These are phyloP conservation scores for Palythoa caribaeorum DNA, from an alignment of 92 coral and sea anemone genomes.

Conservation along the genomic window DNA sequence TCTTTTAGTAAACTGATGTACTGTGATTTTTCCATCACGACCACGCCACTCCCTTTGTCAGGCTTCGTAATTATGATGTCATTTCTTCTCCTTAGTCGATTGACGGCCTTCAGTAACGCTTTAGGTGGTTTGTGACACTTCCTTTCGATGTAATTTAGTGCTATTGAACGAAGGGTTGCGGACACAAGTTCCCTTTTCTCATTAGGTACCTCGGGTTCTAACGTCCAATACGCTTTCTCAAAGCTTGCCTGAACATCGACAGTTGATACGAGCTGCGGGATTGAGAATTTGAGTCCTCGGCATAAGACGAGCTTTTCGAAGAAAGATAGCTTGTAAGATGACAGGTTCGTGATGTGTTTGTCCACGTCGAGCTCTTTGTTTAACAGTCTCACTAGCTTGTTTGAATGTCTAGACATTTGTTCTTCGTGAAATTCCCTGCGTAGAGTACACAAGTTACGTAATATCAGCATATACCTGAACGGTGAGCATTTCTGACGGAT, in stretches of 20 bases:
- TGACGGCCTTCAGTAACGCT: slow-evolving; percentile 30
- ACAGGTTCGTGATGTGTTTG: slow-evolving; percentile 6
- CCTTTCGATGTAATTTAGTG: slow-evolving; percentile 49
- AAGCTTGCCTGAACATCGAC: slow-evolving; percentile 55
- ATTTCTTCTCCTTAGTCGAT: slow-evolving; percentile 8
- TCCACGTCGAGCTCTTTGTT: slow-evolving; percentile 1
- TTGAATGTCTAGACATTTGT: background rate
- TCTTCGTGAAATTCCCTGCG: slow-evolving; percentile 5
- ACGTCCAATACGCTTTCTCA: slow-evolving; percentile 13
- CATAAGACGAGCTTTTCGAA: slow-evolving; percentile 20
- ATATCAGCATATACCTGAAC: background rate
- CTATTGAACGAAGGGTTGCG: slow-evolving; percentile 57
- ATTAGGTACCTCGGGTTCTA: background rate
- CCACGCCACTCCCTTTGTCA: slow-evolving; percentile 41
- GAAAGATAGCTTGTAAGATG: slow-evolving; percentile 14
- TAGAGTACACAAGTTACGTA: background rate
- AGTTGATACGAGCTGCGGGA: slow-evolving; percentile 21
- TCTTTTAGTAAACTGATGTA: too few relatives aligned
- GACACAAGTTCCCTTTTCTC: slow-evolving; percentile 37
- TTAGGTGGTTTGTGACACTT: slow-evolving; percentile 50
- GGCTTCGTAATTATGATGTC: slow-evolving; percentile 50
- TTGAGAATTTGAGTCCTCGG: slow-evolving; percentile 8
- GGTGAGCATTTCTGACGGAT: slow-evolving; percentile 36
- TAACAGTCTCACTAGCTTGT: background rate
- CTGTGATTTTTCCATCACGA: too few relatives aligned